phyloP scores from a whole-genome alignment of 2,113 vertebrate species.

The Macroglossus sobrinus region DNA sequence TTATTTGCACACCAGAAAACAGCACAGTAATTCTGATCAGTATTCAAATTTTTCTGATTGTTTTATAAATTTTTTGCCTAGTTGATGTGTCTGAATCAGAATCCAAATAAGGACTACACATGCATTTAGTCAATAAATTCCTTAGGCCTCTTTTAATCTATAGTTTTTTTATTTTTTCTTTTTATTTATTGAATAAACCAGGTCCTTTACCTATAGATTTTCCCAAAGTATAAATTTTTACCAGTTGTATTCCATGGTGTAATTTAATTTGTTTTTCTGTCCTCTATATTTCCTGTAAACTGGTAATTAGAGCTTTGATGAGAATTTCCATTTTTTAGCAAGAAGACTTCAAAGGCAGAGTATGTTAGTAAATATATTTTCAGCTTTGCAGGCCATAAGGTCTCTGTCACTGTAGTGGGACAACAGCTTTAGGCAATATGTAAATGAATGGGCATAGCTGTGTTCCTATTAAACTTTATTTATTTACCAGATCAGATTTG shows the following conservation, averaged over 20 bases:
- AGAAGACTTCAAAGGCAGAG: not conserved
- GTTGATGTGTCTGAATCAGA: not conserved
- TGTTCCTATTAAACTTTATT: not conserved
- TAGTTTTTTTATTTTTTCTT: not conserved
- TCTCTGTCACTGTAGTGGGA: not conserved
- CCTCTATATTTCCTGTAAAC: not conserved
- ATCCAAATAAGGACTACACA: not conserved
- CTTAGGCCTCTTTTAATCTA: not conserved
- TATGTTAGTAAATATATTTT: not conserved
- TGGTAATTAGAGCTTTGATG: not conserved
- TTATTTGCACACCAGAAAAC: not conserved
- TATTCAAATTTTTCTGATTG: not conserved
- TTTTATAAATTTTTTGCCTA: not conserved
- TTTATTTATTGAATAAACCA: not conserved
- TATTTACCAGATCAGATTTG: not conserved
- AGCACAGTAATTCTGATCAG: not conserved
- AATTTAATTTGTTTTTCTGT: not conserved
- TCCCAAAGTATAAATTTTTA: slow-evolving; percentile 7
- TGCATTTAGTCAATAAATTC: not conserved
- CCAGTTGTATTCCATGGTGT: not conserved
- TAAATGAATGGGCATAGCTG: not conserved
- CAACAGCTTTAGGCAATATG: not conserved
- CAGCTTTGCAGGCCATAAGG: not conserved
- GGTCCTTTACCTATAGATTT: not conserved
- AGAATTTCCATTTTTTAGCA: not conserved